These are phyloP conservation scores for Apis laboriosa DNA, from an alignment of 1,140 invertebrate genomes.

Conservation along the genomic window DNA sequence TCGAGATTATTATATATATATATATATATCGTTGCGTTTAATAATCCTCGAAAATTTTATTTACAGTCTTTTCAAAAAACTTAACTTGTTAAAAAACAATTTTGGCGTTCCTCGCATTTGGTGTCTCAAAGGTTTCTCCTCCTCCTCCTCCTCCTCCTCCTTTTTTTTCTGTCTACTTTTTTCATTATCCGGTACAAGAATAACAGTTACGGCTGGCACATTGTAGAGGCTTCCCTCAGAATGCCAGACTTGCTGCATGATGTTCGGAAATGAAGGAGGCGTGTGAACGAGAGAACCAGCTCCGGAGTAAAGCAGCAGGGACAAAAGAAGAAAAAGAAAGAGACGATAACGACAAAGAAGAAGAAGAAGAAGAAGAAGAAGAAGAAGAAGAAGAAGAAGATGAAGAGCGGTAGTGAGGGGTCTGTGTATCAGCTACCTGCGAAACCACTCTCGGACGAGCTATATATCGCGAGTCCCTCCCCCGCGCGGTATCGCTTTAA, in stretches of 20 bases:
- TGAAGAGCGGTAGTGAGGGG: constrained; percentile 31
- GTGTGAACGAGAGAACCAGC: constrained; percentile 63
- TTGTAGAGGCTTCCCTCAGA: constrained; percentile 50
- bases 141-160: no score
- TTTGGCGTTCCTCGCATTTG: no score
- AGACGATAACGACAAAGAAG: constrained; percentile 30
- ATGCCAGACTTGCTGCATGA: constrained; percentile 27
- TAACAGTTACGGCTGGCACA: constrained; percentile 25
- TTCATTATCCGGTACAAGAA: neutral
- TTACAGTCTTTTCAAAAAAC: no score
- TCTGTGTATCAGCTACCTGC: constrained; percentile 65
- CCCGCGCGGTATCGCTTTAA: constrained; percentile 70
- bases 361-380: constrained; percentile 41
- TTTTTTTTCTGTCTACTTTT: no score
- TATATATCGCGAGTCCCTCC: constrained; percentile 65
- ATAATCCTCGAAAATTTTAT: no score
- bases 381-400: neutral
- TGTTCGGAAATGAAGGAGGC: constrained; percentile 60
- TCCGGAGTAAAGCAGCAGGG: constrained; percentile 3
- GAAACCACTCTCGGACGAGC: constrained; percentile 65
- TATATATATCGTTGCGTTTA: no score
- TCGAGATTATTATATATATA: no score
- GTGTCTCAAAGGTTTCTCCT: neutral
- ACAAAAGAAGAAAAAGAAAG: constrained; percentile 35
- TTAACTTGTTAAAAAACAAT: no score